phyloP scores from a whole-genome alignment of 2,797 vertebrate genomes.

The Meriones psammophilus region DNA sequence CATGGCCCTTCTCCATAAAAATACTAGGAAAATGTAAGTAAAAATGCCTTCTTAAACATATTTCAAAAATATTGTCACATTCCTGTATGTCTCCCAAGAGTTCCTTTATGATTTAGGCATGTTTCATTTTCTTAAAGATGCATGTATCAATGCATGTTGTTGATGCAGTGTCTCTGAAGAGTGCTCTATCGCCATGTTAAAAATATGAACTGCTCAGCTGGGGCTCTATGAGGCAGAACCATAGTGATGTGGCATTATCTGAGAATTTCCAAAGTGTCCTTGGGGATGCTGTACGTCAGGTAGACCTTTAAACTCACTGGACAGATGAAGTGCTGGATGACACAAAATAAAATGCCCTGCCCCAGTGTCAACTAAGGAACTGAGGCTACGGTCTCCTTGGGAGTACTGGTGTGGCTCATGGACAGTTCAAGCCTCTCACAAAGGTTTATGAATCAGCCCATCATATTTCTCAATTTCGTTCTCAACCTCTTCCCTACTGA shows the following conservation, averaged over 20 bases:
- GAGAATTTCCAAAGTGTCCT: background rate
- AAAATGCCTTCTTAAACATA: constrained; percentile 12
- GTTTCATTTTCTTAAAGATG: background rate
- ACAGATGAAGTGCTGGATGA: background rate
- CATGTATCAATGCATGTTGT: background rate
- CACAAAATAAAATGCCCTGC: background rate
- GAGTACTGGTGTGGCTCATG: background rate
- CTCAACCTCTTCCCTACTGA: background rate
- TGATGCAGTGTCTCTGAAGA: background rate
- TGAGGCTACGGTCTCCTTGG: background rate
- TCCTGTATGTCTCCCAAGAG: background rate
- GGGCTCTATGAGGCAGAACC: background rate
- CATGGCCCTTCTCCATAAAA: background rate
- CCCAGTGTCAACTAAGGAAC: background rate
- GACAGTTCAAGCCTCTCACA: constrained; percentile 4
- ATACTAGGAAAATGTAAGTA: background rate
- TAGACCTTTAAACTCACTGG: constrained; percentile 35
- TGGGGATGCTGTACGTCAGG: background rate
- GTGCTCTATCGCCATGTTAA: background rate
- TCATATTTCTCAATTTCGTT: background rate
- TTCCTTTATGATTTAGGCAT: constrained; percentile 2
- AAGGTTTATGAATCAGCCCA: background rate
- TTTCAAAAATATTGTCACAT: constrained; percentile 40
- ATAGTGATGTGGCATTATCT: background rate
- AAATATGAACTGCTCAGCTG: background rate